These are phyloP conservation scores for Leptopilina syphax DNA, from an alignment of 2,888 invertebrate species.

Conservation along the genomic window DNA sequence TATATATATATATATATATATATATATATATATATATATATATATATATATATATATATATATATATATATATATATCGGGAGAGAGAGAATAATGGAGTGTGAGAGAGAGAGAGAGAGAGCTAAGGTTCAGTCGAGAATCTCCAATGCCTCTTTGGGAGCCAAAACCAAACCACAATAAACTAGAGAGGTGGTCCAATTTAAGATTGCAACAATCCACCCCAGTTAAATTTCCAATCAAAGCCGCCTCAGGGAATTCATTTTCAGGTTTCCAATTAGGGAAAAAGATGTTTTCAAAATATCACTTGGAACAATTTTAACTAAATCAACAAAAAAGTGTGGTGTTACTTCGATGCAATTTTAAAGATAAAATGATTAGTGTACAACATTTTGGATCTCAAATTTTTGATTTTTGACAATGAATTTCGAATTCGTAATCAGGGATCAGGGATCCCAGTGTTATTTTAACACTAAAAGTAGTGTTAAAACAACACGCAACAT, in stretches of 20 bases:
- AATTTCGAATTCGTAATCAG: no score
- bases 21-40: background rate
- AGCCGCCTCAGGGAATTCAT: background rate
- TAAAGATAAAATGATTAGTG: no score
- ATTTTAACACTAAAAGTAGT: no score
- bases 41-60: background rate
- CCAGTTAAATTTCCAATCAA: background rate
- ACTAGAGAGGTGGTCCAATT: slow-evolving; percentile 8
- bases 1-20: background rate
- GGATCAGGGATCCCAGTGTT: no score
- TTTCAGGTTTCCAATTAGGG: background rate
- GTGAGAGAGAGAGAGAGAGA: background rate
- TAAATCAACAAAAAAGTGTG: no score
- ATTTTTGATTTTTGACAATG: no score
- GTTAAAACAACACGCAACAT: no score
- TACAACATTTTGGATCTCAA: no score
- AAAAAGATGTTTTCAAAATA: background rate
- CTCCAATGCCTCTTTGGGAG: slow-evolving; percentile 19
- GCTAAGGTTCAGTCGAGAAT: slow-evolving; percentile 14
- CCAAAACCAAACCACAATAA: slow-evolving; percentile 6
- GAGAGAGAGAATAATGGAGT: background rate
- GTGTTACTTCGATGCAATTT: no score
- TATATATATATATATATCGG: background rate
- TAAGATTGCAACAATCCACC: background rate
- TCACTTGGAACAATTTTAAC: background rate